phyloP scores from a whole-genome alignment of 2,888 invertebrate genomes.

The Automeris io region DNA sequence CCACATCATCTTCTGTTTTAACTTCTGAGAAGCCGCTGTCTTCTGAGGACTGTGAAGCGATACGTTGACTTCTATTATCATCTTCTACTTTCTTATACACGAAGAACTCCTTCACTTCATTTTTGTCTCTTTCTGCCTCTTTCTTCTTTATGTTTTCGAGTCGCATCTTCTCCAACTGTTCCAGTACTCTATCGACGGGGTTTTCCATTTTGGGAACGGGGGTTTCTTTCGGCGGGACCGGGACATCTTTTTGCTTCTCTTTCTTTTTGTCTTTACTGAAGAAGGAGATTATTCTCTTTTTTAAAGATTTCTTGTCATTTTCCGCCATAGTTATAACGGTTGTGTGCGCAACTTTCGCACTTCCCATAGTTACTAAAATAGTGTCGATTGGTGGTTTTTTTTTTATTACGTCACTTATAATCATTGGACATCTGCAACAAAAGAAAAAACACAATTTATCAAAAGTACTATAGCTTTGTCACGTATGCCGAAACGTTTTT shows the following conservation, averaged over 20 bases:
- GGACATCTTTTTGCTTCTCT: conserved; percentile 16
- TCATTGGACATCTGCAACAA: conserved; percentile 21
- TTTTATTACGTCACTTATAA: conserved; percentile 10
- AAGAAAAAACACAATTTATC: no score
- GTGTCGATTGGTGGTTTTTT: conserved; percentile 1
- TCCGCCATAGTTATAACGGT: conserved; percentile 42
- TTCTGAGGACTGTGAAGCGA: conserved; percentile 50
- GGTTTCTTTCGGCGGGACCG: conserved; percentile 10
- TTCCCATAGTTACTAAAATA: conserved; percentile 39
- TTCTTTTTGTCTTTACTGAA: conserved; percentile 33
- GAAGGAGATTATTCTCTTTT: conserved; percentile 19
- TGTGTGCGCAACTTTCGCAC: conserved; percentile 31
- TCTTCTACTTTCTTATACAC: conserved; percentile 40
- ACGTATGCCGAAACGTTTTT: no score
- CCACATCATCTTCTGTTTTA: conserved; percentile 25
- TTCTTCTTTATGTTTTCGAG: no score
- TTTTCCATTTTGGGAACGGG: conserved; percentile 17
- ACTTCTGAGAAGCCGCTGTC: conserved; percentile 56
- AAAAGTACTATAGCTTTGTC: no score
- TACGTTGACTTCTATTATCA: conserved; percentile 31
- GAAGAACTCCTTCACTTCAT: conserved; percentile 31
- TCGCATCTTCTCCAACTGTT: conserved; percentile 13
- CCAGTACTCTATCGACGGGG: conserved; percentile 8
- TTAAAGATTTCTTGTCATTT: conserved; percentile 40
- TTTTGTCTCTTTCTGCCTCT: no score